phyloP scores from a whole-genome alignment of 1,140 invertebrate species.

The Ephestia elutella region DNA sequence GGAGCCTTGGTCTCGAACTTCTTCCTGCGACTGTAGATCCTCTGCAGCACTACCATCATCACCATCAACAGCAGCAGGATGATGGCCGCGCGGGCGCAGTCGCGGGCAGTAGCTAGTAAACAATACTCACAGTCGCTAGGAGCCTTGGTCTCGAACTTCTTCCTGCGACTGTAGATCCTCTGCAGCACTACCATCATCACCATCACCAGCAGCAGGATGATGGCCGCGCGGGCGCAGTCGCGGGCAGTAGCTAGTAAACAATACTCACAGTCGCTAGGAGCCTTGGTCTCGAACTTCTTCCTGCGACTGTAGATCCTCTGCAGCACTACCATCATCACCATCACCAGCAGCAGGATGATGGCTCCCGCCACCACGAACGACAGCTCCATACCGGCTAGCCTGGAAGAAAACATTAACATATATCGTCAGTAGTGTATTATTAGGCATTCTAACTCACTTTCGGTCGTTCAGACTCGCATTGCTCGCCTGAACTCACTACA shows the following conservation, averaged over 20 bases:
- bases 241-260: too few species aligned
- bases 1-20: conserved; percentile 21
- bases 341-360: conserved; percentile 30
- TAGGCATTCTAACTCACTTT: too few species aligned
- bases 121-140: conserved; percentile 29
- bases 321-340: conserved; percentile 34
- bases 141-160: conserved; percentile 20
- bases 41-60: too few species aligned
- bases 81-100: too few species aligned
- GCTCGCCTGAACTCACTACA: too few species aligned
- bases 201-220: conserved; percentile 31
- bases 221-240: too few species aligned
- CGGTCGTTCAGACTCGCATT: too few species aligned
- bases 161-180: conserved; percentile 36
- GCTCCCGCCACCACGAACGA: conserved; percentile 38
- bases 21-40: conserved; percentile 31
- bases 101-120: too few species aligned
- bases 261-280: conserved; percentile 24
- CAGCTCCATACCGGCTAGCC: conserved; percentile 45
- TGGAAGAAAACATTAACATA: conserved; percentile 25
- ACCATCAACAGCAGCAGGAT: too few species aligned
- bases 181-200: conserved; percentile 35
- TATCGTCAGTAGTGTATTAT: too few species aligned
- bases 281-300: conserved; percentile 20
- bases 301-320: conserved; percentile 38